Percentiles rank a stretch among this genome's conserved stretches.
Conservation (phyloP, 2,113 vertebrate genomes). For the Amphilophus citrinellus region DNA sequence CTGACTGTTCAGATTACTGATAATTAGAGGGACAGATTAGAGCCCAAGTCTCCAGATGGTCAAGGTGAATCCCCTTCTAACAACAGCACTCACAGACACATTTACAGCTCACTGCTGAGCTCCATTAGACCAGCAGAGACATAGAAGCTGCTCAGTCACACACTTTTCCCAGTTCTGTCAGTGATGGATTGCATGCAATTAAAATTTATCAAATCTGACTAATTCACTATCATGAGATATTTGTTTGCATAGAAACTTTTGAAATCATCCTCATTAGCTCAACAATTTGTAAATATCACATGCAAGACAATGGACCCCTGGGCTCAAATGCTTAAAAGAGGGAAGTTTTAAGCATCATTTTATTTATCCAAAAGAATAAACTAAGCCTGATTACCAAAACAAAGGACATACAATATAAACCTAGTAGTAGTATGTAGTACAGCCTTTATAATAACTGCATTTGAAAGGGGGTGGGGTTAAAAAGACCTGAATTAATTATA, state of each 20-base stretch:
- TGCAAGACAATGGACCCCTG: not conserved
- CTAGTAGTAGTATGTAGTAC: too few species aligned
- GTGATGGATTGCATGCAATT: conserved; percentile 15
- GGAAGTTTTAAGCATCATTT: not conserved
- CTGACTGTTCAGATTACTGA: conserved; percentile 70
- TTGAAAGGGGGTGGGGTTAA: not conserved
- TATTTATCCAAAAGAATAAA: not conserved
- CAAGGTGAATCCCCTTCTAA: conserved; percentile 60
- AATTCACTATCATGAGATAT: conserved; percentile 6
- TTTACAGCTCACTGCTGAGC: conserved; percentile 13
- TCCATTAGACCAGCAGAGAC: not conserved
- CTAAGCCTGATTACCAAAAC: not conserved
- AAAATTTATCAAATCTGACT: conserved; percentile 3
- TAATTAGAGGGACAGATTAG: conserved; percentile 75
- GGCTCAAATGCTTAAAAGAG: not conserved
- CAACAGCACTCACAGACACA: conserved; percentile 28
- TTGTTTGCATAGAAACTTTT: not conserved
- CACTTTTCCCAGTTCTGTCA: not conserved
- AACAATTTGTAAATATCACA: not conserved
- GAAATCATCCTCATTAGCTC: not conserved
- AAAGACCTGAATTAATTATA: not conserved
- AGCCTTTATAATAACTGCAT: not conserved
- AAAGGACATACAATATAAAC: not conserved
- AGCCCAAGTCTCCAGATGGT: conserved; percentile 72
- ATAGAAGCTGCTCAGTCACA: conserved; percentile 3